A percentile compares a stretch with the other conserved stretches of the same genome.
Evolutionary conservation across 2,888 invertebrate genomes (phyloP).

Genomic region (Polydrusus cervinus): DNA sequence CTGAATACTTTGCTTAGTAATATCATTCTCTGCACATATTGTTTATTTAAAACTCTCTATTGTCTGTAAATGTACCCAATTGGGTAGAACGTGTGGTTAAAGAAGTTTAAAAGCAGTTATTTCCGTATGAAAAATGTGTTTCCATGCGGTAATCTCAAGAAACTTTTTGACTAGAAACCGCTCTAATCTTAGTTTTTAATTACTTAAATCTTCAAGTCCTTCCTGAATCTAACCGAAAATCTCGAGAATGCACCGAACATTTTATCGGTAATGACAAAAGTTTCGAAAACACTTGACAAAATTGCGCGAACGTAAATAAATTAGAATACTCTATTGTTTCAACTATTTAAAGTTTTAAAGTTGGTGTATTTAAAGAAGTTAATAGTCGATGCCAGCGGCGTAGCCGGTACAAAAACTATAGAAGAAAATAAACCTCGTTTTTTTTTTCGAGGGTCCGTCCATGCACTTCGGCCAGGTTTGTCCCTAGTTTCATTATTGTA

Average conservation of each 20-base stretch:
- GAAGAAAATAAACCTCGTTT: no score
- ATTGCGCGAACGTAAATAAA: background rate
- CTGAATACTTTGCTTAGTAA: no score
- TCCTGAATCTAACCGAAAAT: background rate
- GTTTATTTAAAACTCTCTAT: no score
- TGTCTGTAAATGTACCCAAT: no score
- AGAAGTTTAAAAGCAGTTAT: background rate
- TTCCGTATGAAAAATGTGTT: background rate
- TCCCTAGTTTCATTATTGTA: no score
- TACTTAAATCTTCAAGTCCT: background rate
- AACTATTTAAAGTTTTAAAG: background rate
- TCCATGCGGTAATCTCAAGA: background rate
- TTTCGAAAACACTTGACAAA: background rate
- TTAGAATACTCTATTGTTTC: background rate
- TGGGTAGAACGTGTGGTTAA: no score
- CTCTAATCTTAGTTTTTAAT: background rate
- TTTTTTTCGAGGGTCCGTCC: no score
- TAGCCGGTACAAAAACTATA: no score
- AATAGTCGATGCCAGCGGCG: background rate
- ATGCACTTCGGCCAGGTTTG: no score
- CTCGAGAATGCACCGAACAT: background rate
- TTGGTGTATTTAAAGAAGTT: no score
- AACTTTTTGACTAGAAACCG: background rate
- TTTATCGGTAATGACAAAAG: background rate
- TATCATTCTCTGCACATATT: no score